Percentiles rank a stretch among this genome's conserved stretches.
phyloP scores from a whole-genome alignment of 2,888 invertebrate species.

The Ephialtes manifestator region DNA sequence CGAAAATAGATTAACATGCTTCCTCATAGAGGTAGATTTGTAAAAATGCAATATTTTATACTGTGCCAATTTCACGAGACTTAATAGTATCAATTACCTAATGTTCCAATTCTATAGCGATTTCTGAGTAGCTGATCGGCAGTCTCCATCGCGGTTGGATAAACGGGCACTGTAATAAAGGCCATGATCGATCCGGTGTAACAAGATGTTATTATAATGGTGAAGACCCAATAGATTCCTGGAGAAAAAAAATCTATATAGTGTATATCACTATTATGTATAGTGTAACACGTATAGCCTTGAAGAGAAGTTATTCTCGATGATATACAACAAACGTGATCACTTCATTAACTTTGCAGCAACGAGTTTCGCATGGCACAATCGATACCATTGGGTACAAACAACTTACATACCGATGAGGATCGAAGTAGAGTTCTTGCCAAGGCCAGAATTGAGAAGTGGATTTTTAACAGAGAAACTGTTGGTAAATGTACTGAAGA shows the following conservation, averaged over 20 bases:
- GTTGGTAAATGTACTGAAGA: conserved; percentile 94
- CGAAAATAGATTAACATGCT: no score
- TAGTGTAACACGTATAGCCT: conserved; percentile 44
- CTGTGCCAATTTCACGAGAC: background rate
- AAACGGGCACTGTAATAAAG: conserved; percentile 93
- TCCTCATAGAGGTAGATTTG: no score
- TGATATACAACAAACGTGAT: conserved; percentile 53
- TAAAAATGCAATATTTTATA: no score
- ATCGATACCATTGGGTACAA: conserved; percentile 21
- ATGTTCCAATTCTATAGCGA: conserved; percentile 91
- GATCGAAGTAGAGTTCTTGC: conserved; percentile 90
- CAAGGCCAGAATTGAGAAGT: conserved; percentile 89
- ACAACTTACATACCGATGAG: conserved; percentile 88
- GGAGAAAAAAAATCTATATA: conserved; percentile 61
- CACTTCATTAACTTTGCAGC: conserved; percentile 69
- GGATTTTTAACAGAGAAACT: conserved; percentile 88
- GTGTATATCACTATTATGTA: conserved; percentile 37
- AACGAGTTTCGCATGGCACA: conserved; percentile 61
- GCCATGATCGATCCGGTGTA: conserved; percentile 95
- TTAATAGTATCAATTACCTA: conserved; percentile 87
- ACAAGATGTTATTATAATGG: conserved; percentile 94
- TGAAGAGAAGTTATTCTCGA: conserved; percentile 54
- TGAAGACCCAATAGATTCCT: conserved; percentile 95
- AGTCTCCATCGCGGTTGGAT: conserved; percentile 91
- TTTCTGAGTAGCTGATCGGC: conserved; percentile 89